phyloP scores from a whole-genome alignment of 2,797 vertebrate genomes.

The Moxostoma hubbsi region DNA sequence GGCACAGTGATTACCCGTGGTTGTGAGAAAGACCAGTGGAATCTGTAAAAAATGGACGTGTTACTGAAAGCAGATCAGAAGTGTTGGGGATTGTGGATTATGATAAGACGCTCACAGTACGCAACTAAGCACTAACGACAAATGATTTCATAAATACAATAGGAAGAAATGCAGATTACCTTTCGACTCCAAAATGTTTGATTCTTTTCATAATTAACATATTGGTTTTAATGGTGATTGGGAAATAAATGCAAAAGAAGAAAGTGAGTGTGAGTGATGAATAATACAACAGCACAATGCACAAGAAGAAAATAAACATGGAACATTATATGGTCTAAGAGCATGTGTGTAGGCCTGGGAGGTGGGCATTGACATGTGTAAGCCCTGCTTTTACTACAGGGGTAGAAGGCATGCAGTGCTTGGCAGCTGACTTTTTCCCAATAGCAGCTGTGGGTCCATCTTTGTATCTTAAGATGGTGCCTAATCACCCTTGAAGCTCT shows the following conservation, averaged over 20 bases:
- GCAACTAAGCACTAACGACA: slow-evolving; percentile 55
- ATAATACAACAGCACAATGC: not conserved
- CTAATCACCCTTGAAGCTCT: slow-evolving; percentile 63
- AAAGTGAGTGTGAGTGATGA: slow-evolving; percentile 49
- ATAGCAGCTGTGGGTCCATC: slow-evolving; percentile 75
- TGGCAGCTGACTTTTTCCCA: slow-evolving; percentile 68
- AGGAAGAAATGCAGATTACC: slow-evolving; percentile 16
- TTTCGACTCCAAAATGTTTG: not conserved
- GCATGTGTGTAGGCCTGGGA: not conserved
- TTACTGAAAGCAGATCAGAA: slow-evolving; percentile 71
- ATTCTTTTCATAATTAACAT: not conserved
- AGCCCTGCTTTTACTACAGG: slow-evolving; percentile 36
- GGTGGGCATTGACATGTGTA: not conserved
- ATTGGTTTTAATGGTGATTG: not conserved
- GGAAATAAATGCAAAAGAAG: not conserved
- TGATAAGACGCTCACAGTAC: slow-evolving; percentile 65
- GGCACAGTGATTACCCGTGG: slow-evolving; percentile 60
- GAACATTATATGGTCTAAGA: not conserved
- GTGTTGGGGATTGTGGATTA: slow-evolving; percentile 74
- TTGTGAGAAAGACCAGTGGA: slow-evolving; percentile 62
- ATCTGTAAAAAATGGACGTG: slow-evolving; percentile 76
- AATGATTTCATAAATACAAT: slow-evolving; percentile 56
- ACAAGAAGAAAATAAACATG: not conserved
- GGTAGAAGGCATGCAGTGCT: slow-evolving; percentile 73
- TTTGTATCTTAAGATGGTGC: slow-evolving; percentile 80